Conservation (phyloP, 2,797 vertebrate genomes). For the Garrulus glandarius region DNA sequence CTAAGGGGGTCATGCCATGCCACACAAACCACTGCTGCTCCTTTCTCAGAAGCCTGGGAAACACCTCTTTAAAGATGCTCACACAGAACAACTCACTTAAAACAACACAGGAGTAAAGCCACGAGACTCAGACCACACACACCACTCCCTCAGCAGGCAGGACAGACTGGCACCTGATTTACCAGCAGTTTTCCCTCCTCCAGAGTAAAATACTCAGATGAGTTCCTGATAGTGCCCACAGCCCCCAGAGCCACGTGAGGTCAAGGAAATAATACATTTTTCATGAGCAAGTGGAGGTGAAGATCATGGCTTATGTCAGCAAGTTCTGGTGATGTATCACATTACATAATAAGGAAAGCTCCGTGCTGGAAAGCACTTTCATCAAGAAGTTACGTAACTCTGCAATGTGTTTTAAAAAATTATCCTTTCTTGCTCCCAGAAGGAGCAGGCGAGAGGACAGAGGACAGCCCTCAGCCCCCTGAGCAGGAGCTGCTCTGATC, state of each 20-base stretch:
- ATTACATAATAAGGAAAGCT: background rate
- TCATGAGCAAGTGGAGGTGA: background rate
- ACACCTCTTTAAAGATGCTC: background rate
- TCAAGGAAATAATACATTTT: background rate
- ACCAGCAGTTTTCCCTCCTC: background rate
- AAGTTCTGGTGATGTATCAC: background rate
- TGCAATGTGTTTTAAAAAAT: background rate
- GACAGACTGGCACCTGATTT: background rate
- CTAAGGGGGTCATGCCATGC: background rate
- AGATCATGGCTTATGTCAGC: background rate
- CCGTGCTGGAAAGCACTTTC: background rate
- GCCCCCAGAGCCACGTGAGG: background rate
- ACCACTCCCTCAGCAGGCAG: background rate
- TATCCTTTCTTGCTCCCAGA: background rate
- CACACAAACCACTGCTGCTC: background rate
- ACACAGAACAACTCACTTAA: background rate
- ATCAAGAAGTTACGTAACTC: background rate
- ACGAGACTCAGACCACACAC: fast-evolving
- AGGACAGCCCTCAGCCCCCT: background rate
- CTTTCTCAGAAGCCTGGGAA: background rate
- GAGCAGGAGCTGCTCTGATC: background rate
- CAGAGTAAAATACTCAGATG: background rate
- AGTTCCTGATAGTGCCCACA: background rate
- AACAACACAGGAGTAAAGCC: background rate
- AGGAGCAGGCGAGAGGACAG: background rate